Conservation (phyloP, 2,797 vertebrate genomes). For the Uromys caudimaculatus region DNA sequence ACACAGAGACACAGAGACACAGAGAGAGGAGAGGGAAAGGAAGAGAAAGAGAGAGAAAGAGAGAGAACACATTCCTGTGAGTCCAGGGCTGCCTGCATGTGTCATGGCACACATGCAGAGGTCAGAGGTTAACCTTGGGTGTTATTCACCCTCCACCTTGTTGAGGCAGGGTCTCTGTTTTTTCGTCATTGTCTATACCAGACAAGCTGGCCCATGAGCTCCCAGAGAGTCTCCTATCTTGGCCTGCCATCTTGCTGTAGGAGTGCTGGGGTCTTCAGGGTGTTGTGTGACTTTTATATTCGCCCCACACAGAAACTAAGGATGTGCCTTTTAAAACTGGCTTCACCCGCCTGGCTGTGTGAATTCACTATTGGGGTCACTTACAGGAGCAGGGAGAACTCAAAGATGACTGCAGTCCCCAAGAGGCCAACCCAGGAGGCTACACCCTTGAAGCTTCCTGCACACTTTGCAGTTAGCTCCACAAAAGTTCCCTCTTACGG, state of each 20-base stretch:
- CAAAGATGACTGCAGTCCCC: neutral
- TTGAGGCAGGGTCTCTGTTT: neutral
- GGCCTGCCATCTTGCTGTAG: neutral
- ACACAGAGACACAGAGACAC: too few species aligned
- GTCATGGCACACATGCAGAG: neutral
- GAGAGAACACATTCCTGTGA: neutral
- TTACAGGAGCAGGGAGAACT: neutral
- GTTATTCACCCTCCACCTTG: neutral
- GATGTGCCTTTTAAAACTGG: neutral
- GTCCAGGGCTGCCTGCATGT: neutral
- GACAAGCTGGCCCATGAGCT: too few species aligned
- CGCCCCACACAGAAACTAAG: neutral
- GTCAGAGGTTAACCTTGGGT: too few species aligned
- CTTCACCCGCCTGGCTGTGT: neutral
- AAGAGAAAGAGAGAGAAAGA: too few species aligned
- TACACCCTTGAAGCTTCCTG: too few species aligned
- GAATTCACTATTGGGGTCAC: neutral
- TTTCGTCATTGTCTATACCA: neutral
- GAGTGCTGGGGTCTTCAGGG: neutral
- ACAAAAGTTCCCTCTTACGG: rapidly evolving
- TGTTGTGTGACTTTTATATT: neutral
- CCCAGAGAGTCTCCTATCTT: neutral
- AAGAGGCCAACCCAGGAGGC: neutral
- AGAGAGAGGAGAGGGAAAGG: too few species aligned
- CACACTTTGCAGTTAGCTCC: neutral